These are phyloP conservation scores for Trachymyrmex cornetzi DNA, from an alignment of 1,140 invertebrate species.

Conservation along the genomic window DNA sequence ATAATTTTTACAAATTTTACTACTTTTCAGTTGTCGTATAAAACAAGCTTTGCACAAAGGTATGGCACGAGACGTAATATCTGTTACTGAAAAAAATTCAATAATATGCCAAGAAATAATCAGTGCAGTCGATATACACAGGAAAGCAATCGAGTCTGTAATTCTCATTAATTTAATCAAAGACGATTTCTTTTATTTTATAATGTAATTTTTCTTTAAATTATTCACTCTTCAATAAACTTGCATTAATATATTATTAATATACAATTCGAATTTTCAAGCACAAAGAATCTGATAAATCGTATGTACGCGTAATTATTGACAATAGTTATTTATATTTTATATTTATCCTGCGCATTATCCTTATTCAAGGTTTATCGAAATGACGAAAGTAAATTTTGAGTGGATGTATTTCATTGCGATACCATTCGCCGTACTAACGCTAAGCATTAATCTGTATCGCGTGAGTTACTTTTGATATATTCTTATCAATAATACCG, in stretches of 20 bases:
- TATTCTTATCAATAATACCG: background rate
- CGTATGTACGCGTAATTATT: background rate
- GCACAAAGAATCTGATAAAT: background rate
- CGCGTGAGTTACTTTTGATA: slow-evolving; percentile 45
- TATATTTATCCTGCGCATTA: background rate
- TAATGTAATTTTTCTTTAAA: background rate
- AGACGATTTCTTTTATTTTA: background rate
- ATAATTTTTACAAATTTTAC: background rate
- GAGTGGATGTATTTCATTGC: background rate
- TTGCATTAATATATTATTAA: background rate
- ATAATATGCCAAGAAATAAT: slow-evolving; percentile 5
- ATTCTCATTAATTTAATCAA: background rate
- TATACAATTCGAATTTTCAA: background rate
- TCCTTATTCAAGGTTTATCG: slow-evolving; percentile 37
- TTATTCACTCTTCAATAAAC: background rate
- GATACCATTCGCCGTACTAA: background rate
- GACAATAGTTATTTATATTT: background rate
- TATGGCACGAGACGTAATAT: background rate
- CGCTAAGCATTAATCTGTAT: slow-evolving; percentile 56
- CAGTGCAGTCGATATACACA: slow-evolving; percentile 14
- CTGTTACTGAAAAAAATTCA: background rate
- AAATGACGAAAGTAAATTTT: slow-evolving; percentile 16
- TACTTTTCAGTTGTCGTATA: slow-evolving; percentile 37
- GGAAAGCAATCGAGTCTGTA: slow-evolving; percentile 43
- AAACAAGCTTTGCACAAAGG: background rate